Base-by-base conservation (phyloP, 2,888 invertebrate species). In the Beris morrisii region DNA sequence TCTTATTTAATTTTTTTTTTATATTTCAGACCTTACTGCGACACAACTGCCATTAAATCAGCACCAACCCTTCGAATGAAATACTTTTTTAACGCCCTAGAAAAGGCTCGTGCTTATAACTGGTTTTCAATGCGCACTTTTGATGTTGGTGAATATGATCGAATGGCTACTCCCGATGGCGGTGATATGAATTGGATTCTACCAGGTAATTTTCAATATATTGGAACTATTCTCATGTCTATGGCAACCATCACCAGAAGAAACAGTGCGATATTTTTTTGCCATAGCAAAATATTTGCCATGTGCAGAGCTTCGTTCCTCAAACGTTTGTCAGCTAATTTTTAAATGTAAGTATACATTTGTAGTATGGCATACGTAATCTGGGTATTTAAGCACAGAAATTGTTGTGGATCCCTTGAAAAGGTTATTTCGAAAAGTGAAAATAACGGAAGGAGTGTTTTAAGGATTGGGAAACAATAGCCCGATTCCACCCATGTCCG, bases 111-210 rank as follows among this genome's bases (percentile, higher is more conserved):
- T 12, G 82, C 85, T 30, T 84, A 88, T 73, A 88, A 89, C 48
- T 92, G 95, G 78, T 88, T 94, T 75, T 85, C 92, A 78, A 92
- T 95, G 75, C 84, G 87, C 67, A 91, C 90, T 77, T 95, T 95
- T 77, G 88, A 94, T 80, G 84, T 88, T 15, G 85, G 87, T 44
- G 94, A 94, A 77, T 95, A 94, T 78, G 91, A 93, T 74, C 85
- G 86, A 76, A 88, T 91, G 74, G 89, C 91, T 81, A 88, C 88
- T 81, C 86, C 93, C 70, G 88, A 91, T 79, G 95, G 94, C 6
- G 95, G 95, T 5, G 94, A 95, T 79, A 83, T 95, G 69, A 95
- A 93, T 80, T 95, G 95, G 95, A 86, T 94, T 71, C 81, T 95
- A 50, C 94, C 95, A 31, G 86, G 89, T 79, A 89, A 88, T 78